These are phyloP conservation scores for Esox niger DNA, from an alignment of 2,113 vertebrate species.

Conservation along the genomic window DNA sequence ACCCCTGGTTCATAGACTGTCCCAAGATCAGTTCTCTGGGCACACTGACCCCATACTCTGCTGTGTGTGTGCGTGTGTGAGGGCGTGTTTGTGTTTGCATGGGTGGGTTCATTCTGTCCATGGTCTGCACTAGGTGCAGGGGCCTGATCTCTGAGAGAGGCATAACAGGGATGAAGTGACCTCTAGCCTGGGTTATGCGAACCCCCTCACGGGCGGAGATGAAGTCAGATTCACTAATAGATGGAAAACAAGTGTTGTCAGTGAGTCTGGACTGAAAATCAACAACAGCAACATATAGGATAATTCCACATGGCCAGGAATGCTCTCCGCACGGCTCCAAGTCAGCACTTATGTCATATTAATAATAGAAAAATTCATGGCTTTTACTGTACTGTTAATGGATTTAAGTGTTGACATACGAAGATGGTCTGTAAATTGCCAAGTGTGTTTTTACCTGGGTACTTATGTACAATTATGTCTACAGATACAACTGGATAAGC, in stretches of 20 bases:
- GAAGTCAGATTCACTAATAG: constrained; percentile 80
- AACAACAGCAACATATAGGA: constrained; percentile 39
- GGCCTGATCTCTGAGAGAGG: constrained; percentile 23
- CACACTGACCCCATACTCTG: constrained; percentile 24
- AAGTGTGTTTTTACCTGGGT: not conserved
- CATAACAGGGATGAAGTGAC: constrained; percentile 62
- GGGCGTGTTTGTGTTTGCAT: constrained; percentile 5
- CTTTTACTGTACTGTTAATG: constrained; percentile 56
- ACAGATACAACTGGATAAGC: constrained; percentile 51
- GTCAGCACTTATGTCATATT: constrained; percentile 63
- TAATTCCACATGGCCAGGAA: constrained; percentile 37
- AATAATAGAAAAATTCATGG: constrained; percentile 52
- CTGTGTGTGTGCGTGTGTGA: not conserved
- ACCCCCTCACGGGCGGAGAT: constrained; percentile 62
- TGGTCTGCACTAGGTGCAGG: constrained; percentile 37
- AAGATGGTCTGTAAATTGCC: constrained; percentile 47
- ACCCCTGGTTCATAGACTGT: constrained; percentile 28
- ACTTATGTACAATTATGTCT: constrained; percentile 22
- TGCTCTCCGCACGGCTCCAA: constrained; percentile 7
- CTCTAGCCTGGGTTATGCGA: constrained; percentile 62
- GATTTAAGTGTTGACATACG: constrained; percentile 61
- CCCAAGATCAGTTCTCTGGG: constrained; percentile 21
- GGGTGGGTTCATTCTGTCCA: constrained; percentile 33
- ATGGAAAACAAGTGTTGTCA: constrained; percentile 73
- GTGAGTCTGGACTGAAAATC: constrained; percentile 51